phyloP scores from a whole-genome alignment of 1,140 invertebrate species.

The Nasonia giraulti region DNA sequence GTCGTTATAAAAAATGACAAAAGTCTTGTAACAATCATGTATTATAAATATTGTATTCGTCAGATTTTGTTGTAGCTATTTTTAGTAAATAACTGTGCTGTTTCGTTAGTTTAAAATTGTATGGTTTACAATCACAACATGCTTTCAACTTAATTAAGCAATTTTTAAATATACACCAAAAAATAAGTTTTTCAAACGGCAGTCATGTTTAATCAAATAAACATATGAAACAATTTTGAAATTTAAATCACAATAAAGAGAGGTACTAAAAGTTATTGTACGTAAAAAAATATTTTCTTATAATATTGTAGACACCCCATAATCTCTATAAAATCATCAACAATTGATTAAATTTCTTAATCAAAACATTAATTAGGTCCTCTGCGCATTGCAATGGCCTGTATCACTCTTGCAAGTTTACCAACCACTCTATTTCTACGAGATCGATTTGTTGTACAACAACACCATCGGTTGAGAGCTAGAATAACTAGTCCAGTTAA shows the following conservation, averaged over 20 bases:
- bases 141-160: no score
- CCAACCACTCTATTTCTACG: conserved; percentile 67
- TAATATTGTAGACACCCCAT: conserved; percentile 23
- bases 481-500: conserved; percentile 60
- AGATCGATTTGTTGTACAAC: conserved; percentile 62
- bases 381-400: conserved; percentile 67
- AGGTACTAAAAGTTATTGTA: conserved; percentile 24
- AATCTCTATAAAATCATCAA: conserved; percentile 49
- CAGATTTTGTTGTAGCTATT: not conserved
- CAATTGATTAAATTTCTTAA: conserved; percentile 25
- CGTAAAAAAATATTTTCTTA: conserved; percentile 24
- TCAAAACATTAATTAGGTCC: conserved; percentile 64
- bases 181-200: not conserved
- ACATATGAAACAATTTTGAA: not conserved
- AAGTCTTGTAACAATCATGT: not conserved
- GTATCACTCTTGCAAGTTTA: conserved; percentile 69
- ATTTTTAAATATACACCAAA: not conserved
- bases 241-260: not conserved
- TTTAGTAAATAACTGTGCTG: no score
- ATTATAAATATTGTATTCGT: not conserved
- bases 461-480: conserved; percentile 64
- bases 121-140: no score
- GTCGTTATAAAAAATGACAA: conserved; percentile 1
- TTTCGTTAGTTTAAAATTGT: no score
- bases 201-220: conserved; percentile 23